Evolutionary conservation across 2,113 vertebrate genomes (phyloP).

Genomic region (Solenodon paradoxus): DNA sequence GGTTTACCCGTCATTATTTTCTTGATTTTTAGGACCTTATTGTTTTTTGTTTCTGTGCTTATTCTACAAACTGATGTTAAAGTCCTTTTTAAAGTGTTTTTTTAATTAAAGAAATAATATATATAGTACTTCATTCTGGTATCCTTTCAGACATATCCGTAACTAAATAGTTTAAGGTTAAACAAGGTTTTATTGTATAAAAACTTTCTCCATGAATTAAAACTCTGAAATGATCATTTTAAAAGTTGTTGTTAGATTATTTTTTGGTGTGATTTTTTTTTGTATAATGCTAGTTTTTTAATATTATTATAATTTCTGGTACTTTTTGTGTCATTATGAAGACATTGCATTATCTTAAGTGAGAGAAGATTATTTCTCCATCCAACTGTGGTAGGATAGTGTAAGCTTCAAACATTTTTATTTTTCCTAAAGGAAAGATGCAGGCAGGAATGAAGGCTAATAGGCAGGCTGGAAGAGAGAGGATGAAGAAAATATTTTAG

Average conservation of each 20-base stretch:
- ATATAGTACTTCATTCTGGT: neutral
- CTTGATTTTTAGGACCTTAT: neutral
- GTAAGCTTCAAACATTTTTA: neutral
- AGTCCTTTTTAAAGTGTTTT: neutral
- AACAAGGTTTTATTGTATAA: neutral
- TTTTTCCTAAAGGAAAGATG: too few relatives aligned
- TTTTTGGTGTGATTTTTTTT: neutral
- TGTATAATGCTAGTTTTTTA: neutral
- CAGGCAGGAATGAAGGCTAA: too few relatives aligned
- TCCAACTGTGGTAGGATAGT: neutral
- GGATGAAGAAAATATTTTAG: too few relatives aligned
- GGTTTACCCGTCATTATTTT: neutral
- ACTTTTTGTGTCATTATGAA: neutral
- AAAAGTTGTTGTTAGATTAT: neutral
- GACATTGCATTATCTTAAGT: neutral
- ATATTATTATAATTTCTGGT: neutral
- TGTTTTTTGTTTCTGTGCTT: neutral
- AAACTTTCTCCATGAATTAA: neutral
- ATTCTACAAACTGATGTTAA: neutral
- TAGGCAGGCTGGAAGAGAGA: too few relatives aligned
- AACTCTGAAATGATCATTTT: neutral
- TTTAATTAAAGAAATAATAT: neutral
- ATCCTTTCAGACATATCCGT: too few relatives aligned
- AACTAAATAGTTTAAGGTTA: neutral
- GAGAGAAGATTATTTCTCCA: neutral